A percentile compares a stretch with the other conserved stretches of the same genome.
These are phyloP conservation scores for Drosophila sulfurigaster DNA, from an alignment of 1,140 invertebrate species.

Conservation along the genomic window DNA sequence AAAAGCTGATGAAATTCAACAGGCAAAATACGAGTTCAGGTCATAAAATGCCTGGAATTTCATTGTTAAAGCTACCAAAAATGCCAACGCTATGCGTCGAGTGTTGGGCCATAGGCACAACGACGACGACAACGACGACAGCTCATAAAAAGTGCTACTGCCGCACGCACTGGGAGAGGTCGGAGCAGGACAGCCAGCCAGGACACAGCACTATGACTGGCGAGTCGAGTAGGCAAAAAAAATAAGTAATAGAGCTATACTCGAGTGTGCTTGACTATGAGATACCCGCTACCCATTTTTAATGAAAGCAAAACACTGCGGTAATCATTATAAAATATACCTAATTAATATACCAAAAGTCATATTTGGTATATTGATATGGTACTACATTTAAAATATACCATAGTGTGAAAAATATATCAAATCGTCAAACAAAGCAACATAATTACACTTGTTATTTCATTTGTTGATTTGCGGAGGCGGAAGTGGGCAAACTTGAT, in stretches of 20 bases:
- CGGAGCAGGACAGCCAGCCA: neutral
- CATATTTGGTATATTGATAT: too few relatives aligned
- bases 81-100: slow-evolving; percentile 16
- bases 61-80: slow-evolving; percentile 59
- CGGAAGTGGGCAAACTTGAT: too few relatives aligned
- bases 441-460: too few relatives aligned
- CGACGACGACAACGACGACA: slow-evolving; percentile 36
- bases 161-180: slow-evolving; percentile 16
- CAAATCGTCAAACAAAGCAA: too few relatives aligned
- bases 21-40: slow-evolving; percentile 43
- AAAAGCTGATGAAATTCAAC: slow-evolving; percentile 57
- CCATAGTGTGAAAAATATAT: too few relatives aligned
- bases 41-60: slow-evolving; percentile 68
- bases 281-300: too few relatives aligned
- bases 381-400: too few relatives aligned
- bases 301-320: too few relatives aligned
- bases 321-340: too few relatives aligned
- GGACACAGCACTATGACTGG: slow-evolving; percentile 8
- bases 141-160: slow-evolving; percentile 70
- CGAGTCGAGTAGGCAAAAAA: neutral
- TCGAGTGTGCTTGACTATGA: too few relatives aligned
- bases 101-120: slow-evolving; percentile 42
- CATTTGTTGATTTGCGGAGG: too few relatives aligned
- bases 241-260: neutral
- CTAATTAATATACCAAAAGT: too few relatives aligned